A percentile compares a stretch with the other conserved stretches of the same genome.
Conservation (phyloP, 2,888 invertebrate species). For the Candidula unifasciata region DNA sequence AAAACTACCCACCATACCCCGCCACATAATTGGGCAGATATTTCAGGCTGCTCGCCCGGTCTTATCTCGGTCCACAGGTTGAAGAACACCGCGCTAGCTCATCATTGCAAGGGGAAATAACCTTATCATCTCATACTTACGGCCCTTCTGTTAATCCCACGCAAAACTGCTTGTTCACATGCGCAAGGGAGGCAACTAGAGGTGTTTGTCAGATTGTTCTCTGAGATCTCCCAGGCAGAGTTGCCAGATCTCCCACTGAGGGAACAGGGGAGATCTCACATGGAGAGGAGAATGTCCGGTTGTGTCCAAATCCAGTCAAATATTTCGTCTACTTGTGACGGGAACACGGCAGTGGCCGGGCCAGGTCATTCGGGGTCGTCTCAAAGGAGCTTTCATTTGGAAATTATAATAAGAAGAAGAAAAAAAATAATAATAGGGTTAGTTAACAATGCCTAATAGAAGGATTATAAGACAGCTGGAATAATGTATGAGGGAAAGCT, state of each 20-base stretch:
- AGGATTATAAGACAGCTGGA: too few species aligned
- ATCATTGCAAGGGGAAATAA: too few species aligned
- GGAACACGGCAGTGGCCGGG: not conserved
- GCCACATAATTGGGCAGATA: too few species aligned
- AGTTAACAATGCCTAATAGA: too few species aligned
- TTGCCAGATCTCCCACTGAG: not conserved
- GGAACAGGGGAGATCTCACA: not conserved
- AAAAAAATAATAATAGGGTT: too few species aligned
- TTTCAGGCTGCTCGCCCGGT: too few species aligned
- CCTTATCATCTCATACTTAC: not conserved
- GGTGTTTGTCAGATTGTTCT: not conserved
- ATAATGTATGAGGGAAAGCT: too few species aligned
- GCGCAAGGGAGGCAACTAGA: not conserved
- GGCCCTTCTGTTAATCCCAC: not conserved
- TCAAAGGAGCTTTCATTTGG: slow-evolving; percentile 19
- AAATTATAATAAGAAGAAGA: too few species aligned
- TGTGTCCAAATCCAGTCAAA: slow-evolving; percentile 16
- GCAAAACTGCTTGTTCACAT: not conserved
- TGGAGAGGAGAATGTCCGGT: not conserved
- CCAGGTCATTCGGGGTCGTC: not conserved
- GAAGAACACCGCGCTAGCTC: too few species aligned
- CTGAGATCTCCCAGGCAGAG: not conserved
- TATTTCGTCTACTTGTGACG: not conserved
- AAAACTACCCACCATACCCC: too few species aligned
- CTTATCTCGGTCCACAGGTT: too few species aligned